Percentiles rank a stretch among this genome's conserved stretches.
phyloP scores from a whole-genome alignment of 2,113 vertebrate species.

The Caranx ignobilis region DNA sequence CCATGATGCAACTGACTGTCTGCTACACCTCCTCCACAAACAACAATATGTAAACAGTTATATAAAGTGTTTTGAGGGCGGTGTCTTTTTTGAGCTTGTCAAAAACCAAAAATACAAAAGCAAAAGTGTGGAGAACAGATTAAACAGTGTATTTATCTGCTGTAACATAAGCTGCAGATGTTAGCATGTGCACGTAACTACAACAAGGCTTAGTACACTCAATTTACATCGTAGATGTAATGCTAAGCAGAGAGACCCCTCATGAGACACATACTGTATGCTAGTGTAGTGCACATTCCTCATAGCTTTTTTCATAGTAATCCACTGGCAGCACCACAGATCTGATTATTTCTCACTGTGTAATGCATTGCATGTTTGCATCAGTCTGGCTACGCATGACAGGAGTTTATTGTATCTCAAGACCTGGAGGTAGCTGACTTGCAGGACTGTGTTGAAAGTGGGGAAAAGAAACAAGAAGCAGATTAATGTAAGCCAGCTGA shows the following conservation, averaged over 20 bases:
- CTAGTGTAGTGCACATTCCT: background rate
- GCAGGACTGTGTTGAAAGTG: constrained; percentile 10
- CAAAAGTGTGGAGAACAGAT: background rate
- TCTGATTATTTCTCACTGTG: background rate
- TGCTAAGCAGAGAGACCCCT: background rate
- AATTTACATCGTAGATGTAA: background rate
- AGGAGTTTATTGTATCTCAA: background rate
- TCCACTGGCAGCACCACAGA: background rate
- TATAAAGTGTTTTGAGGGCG: too few relatives aligned
- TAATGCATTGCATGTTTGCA: constrained; percentile 19
- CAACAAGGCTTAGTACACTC: background rate
- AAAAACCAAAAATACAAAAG: background rate
- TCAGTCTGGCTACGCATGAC: background rate
- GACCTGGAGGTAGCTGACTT: constrained; percentile 14
- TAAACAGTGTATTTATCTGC: background rate
- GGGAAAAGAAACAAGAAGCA: constrained; percentile 45
- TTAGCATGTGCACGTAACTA: background rate
- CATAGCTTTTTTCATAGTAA: background rate
- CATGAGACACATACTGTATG: background rate
- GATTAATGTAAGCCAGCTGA: background rate
- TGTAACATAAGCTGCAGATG: background rate
- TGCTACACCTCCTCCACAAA: too few relatives aligned
- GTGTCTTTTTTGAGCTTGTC: too few relatives aligned
- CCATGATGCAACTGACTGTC: too few relatives aligned
- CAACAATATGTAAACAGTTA: too few relatives aligned